phyloP scores from a whole-genome alignment of 2,113 vertebrate species.

The Perccottus glenii region DNA sequence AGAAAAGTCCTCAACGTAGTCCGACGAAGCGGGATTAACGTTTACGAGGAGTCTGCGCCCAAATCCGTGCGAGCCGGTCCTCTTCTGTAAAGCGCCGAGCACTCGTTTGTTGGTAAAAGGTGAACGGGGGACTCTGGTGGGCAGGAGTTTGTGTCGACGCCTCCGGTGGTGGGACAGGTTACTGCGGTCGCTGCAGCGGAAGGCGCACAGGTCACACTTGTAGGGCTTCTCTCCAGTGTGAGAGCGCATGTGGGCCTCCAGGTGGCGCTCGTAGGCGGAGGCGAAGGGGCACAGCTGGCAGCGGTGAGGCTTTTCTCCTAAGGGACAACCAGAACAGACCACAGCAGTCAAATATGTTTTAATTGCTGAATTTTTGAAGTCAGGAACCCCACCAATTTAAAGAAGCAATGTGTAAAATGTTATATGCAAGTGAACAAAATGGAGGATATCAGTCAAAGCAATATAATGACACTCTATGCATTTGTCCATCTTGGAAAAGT shows the following conservation, averaged over 20 bases:
- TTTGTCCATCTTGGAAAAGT: too few species aligned
- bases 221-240: conserved; percentile 98
- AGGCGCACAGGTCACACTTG: conserved; percentile 96
- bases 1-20: conserved; percentile 87
- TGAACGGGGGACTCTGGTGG: conserved; percentile 86
- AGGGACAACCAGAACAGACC: not conserved
- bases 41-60: conserved; percentile 89
- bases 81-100: conserved; percentile 92
- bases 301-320: conserved; percentile 96
- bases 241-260: conserved; percentile 98
- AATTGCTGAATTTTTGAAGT: not conserved
- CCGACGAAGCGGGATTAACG: conserved; percentile 85
- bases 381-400: too few species aligned
- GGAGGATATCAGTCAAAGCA: too few species aligned
- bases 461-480: too few species aligned
- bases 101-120: conserved; percentile 90
- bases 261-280: conserved; percentile 95
- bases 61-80: conserved; percentile 87
- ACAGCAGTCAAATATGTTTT: not conserved
- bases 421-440: too few species aligned
- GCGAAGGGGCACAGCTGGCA: conserved; percentile 98
- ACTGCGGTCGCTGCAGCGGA: conserved; percentile 97
- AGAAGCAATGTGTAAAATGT: too few species aligned
- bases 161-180: conserved; percentile 97
- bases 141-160: conserved; percentile 95